Evolutionary conservation across 2,888 invertebrate species (phyloP).

Genomic region (Oligia strigilis): DNA sequence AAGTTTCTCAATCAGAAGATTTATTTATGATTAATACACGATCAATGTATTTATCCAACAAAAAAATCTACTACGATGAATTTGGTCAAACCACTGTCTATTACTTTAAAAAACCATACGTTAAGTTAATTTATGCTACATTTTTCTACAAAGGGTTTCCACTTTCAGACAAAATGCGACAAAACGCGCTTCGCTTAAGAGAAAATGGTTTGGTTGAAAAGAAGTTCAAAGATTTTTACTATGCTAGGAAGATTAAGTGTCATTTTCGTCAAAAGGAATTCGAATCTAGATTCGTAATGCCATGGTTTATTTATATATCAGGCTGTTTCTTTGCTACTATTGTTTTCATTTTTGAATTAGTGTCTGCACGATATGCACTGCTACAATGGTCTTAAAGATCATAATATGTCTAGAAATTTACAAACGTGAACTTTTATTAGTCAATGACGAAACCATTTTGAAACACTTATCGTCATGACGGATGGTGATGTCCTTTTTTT

Average conservation of each 20-base stretch:
- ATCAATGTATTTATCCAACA: too few species aligned
- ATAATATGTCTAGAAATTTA: too few species aligned
- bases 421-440: too few species aligned
- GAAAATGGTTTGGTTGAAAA: slow-evolving; percentile 55
- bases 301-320: slow-evolving; percentile 60
- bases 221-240: slow-evolving; percentile 29
- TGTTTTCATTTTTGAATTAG: slow-evolving; percentile 49
- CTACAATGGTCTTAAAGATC: too few species aligned
- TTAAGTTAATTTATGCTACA: slow-evolving; percentile 28
- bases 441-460: too few species aligned
- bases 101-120: slow-evolving; percentile 33
- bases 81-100: slow-evolving; percentile 31
- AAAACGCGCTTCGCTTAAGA: slow-evolving; percentile 43
- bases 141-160: slow-evolving; percentile 62
- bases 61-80: slow-evolving; percentile 25
- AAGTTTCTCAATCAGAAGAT: slow-evolving; percentile 17
- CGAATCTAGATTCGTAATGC: slow-evolving; percentile 37
- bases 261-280: not conserved
- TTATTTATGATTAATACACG: slow-evolving; percentile 5
- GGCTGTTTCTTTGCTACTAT: slow-evolving; percentile 35
- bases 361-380: not conserved
- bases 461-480: too few species aligned
- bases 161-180: slow-evolving; percentile 34
- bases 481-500: too few species aligned
- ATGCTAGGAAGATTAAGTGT: slow-evolving; percentile 30